Evolutionary conservation across 2,797 vertebrate genomes (phyloP).

Genomic region (Clarias pachynema): DNA sequence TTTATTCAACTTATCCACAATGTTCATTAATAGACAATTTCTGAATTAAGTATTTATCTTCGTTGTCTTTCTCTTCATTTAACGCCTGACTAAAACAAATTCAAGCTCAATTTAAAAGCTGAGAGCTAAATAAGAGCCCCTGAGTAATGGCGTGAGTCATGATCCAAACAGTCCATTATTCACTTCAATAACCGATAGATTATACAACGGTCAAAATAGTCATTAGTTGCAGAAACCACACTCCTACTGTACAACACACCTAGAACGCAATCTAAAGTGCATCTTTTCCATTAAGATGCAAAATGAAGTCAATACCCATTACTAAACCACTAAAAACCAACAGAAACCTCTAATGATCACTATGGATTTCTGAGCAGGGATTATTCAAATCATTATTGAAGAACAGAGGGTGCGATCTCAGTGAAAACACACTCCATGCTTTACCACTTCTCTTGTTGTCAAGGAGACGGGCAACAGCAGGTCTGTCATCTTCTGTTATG

Average conservation of each 20-base stretch:
- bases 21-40: no score
- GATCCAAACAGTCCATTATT: no score
- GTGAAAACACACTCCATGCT: constrained; percentile 14
- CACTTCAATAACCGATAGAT: no score
- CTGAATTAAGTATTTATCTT: no score
- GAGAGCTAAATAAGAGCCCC: no score
- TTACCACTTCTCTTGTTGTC: constrained; percentile 45
- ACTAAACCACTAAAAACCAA: not conserved
- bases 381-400: constrained; percentile 14
- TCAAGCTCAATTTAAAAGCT: no score
- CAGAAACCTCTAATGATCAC: constrained; percentile 2
- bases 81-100: no score
- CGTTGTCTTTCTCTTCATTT: no score
- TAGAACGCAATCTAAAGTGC: not conserved
- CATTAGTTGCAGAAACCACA: not conserved
- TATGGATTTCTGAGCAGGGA: constrained; percentile 10
- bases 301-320: not conserved
- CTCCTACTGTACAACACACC: not conserved
- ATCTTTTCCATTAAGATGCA: not conserved
- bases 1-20: no score
- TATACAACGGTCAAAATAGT: no score
- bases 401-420: not conserved
- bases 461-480: constrained; percentile 33
- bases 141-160: no score
- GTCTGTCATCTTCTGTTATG: constrained; percentile 32